Evolutionary conservation across 2,113 vertebrate species (phyloP), one percentile per base, ranked within the genome.

Genomic region (Rhinichthys klamathensis): DNA sequence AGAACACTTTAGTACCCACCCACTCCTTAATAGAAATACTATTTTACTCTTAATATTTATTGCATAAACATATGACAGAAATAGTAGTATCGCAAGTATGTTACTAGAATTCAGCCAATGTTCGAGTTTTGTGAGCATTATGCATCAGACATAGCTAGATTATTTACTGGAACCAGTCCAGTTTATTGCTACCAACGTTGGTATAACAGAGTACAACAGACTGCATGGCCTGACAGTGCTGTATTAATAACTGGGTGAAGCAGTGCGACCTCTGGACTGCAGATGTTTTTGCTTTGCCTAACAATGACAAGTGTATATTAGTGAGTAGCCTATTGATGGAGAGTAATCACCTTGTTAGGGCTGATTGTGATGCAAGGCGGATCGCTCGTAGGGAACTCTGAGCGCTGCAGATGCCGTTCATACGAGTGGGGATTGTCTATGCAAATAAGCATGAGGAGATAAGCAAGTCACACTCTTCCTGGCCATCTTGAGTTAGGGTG

Each of bases 341-440:
- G 87, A 84, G 54, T 92, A 93, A 92, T 92, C 89, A 85, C 85
- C 89, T 92, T 80, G 46, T 93, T 93, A 92, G 87, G 21, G n/a
- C 56, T 80, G 88, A 91, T 90, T 87, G 51, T 1, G 77, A 75
- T 86, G 82, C 72, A 84, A 77, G 69, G 83, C 69, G 75, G 72
- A 73, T 72, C 84, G 76, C 78, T 84, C 85, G 3, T 82, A 15
- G 56, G 67, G 65, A 76, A 63, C 76, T 79, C 56, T 70, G 73
- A 83, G 12, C 30, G 10, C 25, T 61, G 41, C 84, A 80, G 32
- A 63, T 80, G 58, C 80, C 80, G 73, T 87, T 58, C 84, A 92
- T 91, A 91, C 85, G 87, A 84, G 63, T 41, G 84, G 6, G 51
- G 72, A 13, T 88, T 88, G 27, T 86, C 87, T 87, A 84, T 88